A percentile compares a stretch with the other conserved stretches of the same genome.
Evolutionary conservation across 2,797 vertebrate species (phyloP).

Genomic region (Alcedo quadribrachys): DNA sequence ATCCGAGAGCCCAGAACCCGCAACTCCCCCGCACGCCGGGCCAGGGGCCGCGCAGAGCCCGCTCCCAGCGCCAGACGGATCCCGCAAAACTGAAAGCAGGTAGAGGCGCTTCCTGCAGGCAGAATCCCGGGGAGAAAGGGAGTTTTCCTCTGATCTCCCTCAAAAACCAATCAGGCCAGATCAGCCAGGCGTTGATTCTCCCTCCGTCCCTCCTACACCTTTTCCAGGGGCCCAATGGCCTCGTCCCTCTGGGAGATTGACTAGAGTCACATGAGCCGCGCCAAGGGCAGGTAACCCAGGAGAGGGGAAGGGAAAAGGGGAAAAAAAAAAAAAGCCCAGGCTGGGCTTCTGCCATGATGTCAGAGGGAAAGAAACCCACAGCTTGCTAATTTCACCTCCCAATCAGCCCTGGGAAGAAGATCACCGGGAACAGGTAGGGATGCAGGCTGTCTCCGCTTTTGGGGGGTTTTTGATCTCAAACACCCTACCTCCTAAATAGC

Average conservation of each 20-base stretch:
- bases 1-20: fast-evolving
- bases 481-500: constrained; percentile 27
- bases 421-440: constrained; percentile 90
- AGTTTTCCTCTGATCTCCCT: constrained; percentile 47
- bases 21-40: fast-evolving
- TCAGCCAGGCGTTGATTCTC: constrained; percentile 50
- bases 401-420: constrained; percentile 88
- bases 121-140: neutral
- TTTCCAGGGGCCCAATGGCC: constrained; percentile 84
- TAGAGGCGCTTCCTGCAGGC: constrained; percentile 58
- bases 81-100: constrained; percentile 24
- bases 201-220: constrained; percentile 87
- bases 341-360: constrained; percentile 87
- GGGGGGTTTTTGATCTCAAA: neutral
- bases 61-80: neutral
- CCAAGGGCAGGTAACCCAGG: constrained; percentile 88
- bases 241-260: constrained; percentile 62
- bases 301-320: constrained; percentile 63
- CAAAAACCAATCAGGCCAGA: constrained; percentile 79
- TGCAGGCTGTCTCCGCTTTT: constrained; percentile 24
- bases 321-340: neutral
- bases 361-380: constrained; percentile 85
- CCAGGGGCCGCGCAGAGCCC: neutral
- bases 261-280: constrained; percentile 80
- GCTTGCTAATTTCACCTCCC: constrained; percentile 84